Evolutionary conservation across 2,113 vertebrate genomes (phyloP).

Genomic region (Machaerirhynchus nigripectus): DNA sequence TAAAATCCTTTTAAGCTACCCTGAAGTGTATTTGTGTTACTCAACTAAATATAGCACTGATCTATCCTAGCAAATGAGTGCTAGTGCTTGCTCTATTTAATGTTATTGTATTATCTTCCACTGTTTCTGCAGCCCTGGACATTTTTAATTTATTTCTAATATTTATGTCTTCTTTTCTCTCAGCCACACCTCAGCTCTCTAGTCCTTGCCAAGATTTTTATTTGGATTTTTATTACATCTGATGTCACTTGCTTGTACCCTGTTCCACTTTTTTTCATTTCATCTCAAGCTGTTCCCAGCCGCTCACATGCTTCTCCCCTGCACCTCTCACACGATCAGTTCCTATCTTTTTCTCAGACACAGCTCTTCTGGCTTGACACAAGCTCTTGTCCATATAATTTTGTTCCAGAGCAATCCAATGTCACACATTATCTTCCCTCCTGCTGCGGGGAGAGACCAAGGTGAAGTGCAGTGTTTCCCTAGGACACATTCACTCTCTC

Average conservation of each 20-base stretch:
- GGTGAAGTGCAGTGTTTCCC: not conserved
- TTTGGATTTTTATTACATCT: not conserved
- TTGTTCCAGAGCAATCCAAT: not conserved
- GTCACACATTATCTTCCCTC: not conserved
- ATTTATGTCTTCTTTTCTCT: not conserved
- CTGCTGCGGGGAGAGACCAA: not conserved
- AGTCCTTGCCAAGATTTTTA: not conserved
- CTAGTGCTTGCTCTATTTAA: not conserved
- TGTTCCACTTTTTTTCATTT: not conserved
- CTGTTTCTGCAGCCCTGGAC: not conserved
- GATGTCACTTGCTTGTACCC: not conserved
- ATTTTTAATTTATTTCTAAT: not conserved
- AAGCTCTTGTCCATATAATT: not conserved
- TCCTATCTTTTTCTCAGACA: not conserved
- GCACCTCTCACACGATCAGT: not conserved
- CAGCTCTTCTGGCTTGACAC: not conserved
- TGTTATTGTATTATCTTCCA: not conserved
- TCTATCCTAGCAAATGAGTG: not conserved
- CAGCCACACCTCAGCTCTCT: not conserved
- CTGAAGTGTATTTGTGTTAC: not conserved
- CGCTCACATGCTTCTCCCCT: not conserved
- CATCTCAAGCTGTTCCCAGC: not conserved
- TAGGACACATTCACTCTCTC: not conserved
- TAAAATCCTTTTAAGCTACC: not conserved
- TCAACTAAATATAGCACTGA: not conserved